Percentiles rank a stretch among this genome's conserved stretches.
These are phyloP conservation scores for Sphaeridia pumilis DNA, from an alignment of 2,888 invertebrate species.

Conservation along the genomic window DNA sequence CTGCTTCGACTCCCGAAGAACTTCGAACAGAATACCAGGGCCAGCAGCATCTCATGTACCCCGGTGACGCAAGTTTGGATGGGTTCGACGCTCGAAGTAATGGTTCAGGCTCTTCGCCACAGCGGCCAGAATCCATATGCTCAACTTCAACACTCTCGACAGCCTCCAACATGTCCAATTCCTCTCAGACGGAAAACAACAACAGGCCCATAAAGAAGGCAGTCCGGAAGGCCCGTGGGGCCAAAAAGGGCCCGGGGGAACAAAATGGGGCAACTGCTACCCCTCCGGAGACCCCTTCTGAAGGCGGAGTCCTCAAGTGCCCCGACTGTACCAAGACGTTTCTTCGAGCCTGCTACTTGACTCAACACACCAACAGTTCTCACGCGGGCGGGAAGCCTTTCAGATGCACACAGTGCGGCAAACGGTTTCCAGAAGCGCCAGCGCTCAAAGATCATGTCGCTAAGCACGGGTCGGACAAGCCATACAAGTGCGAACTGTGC, in stretches of 20 bases:
- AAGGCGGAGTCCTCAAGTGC: slow-evolving; percentile 48
- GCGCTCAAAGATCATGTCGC: slow-evolving; percentile 48
- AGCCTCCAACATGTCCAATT: not conserved
- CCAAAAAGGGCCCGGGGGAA: slow-evolving; percentile 1
- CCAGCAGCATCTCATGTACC: not conserved
- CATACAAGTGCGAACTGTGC: slow-evolving; percentile 71
- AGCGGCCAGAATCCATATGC: not conserved
- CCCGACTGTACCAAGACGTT: slow-evolving; percentile 71
- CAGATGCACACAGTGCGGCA: slow-evolving; percentile 74
- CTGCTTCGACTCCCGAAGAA: slow-evolving; percentile 22
- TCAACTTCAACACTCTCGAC: slow-evolving; percentile 10
- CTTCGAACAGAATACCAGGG: slow-evolving; percentile 11
- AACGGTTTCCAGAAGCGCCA: slow-evolving; percentile 56
- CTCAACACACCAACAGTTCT: slow-evolving; percentile 81
- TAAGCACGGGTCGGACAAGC: slow-evolving; percentile 71
- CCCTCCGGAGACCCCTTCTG: not conserved
- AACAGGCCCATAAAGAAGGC: too few species aligned
- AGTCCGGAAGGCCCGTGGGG: slow-evolving; percentile 1
- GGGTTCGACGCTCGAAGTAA: slow-evolving; percentile 6
- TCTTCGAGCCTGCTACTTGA: slow-evolving; percentile 74
- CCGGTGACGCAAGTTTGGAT: slow-evolving; percentile 22
- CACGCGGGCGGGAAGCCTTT: slow-evolving; percentile 76
- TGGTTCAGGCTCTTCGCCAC: slow-evolving; percentile 6
- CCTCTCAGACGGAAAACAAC: slow-evolving; percentile 5
- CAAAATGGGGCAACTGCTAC: not conserved